Percentiles rank a stretch among this genome's conserved stretches.
Evolutionary conservation across 2,888 invertebrate species (phyloP).

Genomic region (Eupeodes luniger): DNA sequence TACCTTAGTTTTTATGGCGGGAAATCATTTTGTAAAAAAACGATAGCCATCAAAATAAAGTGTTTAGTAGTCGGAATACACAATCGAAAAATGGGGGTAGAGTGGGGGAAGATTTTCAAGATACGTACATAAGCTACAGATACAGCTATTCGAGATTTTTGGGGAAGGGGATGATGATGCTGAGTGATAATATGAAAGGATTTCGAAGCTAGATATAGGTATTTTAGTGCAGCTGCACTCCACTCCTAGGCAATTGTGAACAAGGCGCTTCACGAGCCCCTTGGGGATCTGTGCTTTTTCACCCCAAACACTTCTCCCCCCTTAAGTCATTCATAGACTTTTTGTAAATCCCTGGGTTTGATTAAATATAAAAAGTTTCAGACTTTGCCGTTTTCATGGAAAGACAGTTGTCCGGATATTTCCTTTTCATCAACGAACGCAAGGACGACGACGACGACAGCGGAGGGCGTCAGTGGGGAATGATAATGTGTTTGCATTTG

Average conservation of each 20-base stretch:
- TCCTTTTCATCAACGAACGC: neutral
- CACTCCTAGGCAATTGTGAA: constrained; percentile 68
- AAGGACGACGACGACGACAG: too few relatives aligned
- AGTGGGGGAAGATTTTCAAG: constrained; percentile 16
- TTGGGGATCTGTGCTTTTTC: constrained; percentile 54
- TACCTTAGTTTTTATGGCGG: constrained; percentile 36
- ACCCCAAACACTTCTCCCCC: neutral
- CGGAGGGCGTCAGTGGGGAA: neutral
- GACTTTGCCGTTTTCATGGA: constrained; percentile 21
- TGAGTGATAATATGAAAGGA: constrained; percentile 59
- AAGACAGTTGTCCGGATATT: constrained; percentile 5
- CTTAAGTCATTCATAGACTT: constrained; percentile 4
- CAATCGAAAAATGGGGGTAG: neutral
- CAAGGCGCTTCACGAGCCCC: constrained; percentile 66
- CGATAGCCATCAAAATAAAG: constrained; percentile 76
- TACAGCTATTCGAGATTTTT: constrained; percentile 21
- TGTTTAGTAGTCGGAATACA: constrained; percentile 69
- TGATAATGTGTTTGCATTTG: constrained; percentile 75
- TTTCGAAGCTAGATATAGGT: constrained; percentile 19
- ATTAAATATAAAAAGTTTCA: constrained; percentile 64
- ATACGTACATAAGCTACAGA: constrained; percentile 13
- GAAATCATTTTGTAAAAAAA: constrained; percentile 74
- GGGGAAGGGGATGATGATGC: neutral
- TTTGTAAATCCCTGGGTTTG: constrained; percentile 42
- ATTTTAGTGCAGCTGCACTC: constrained; percentile 67